Base-by-base conservation (phyloP, 2,888 invertebrate genomes). In the Sympetrum striolatum region DNA sequence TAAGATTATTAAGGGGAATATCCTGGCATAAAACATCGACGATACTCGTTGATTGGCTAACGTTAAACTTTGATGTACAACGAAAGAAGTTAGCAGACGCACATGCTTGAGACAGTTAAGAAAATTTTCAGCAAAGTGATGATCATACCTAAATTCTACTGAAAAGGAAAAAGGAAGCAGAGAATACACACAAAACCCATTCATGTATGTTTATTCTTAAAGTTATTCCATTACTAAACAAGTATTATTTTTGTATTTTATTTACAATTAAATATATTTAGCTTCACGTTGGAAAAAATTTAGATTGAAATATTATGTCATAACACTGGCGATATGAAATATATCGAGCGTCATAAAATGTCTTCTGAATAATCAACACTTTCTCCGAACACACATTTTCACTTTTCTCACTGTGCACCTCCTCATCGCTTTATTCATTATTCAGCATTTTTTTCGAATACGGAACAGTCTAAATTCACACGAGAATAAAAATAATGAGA, bases 191-290 rank as follows among this genome's bases (percentile, higher is more conserved):
- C 31, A 25, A 73, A 8, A 15, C 60, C 86, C 86, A 86, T 86
- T 86, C 58, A 86, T 64, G 86, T 86, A 86, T 86, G 48, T 86
- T 86, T 86, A 86, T 86, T 86, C 64, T 86, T 86, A 86, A 86
- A 86, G 86, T 86, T 86, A 86, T 86, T 86, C 86, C 86, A 86
- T 86, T 86, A 86, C 86, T 86, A 86, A 86, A 86, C 86, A 86
- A 86, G 86, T 86, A 86, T 86, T 86, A 86, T 60, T 86, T 64
- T 86, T 82, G 31, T 60, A 60, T 86, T 82, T 86, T 86, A 86
- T 86, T 86, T 86, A 86, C 86, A 86, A 86, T 86, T 60, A 86
- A 86, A 64, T 86, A 86, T 86, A 86, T 86, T 86, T 86, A 86
- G 86, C 86, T 60, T 86, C 86, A 86, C 64, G 86, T 86, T 86